A percentile compares a stretch with the other conserved stretches of the same genome.
Conservation (phyloP, 2,113 vertebrate genomes). For the Charadrius vociferus region DNA sequence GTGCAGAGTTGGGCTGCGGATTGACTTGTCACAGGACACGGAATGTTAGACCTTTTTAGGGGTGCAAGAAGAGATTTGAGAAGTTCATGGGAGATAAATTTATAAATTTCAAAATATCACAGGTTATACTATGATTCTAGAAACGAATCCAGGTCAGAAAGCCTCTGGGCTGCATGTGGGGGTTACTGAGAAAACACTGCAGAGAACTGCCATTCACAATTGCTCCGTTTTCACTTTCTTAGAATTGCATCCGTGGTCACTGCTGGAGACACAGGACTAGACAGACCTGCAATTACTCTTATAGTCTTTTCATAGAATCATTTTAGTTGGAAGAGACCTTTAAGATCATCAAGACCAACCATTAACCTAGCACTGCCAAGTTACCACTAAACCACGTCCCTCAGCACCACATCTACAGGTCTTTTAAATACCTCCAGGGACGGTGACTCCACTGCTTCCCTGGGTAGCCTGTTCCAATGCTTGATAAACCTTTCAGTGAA, state of each 20-base stretch:
- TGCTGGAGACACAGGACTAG: neutral
- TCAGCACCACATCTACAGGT: too few species aligned
- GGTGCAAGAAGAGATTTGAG: neutral
- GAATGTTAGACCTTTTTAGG: neutral
- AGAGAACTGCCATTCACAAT: neutral
- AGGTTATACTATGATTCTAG: neutral
- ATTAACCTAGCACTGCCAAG: too few species aligned
- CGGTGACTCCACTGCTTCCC: too few species aligned
- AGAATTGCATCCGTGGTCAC: neutral
- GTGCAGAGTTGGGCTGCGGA: neutral
- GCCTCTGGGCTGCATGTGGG: neutral
- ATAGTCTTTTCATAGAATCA: neutral
- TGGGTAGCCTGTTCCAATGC: too few species aligned
- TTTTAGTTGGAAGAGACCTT: too few species aligned
- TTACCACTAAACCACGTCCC: too few species aligned
- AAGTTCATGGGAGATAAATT: neutral
- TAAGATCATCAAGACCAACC: too few species aligned
- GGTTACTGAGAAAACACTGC: neutral
- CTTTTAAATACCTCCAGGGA: too few species aligned
- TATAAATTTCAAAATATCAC: neutral
- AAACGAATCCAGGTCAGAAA: neutral
- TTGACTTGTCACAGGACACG: neutral
- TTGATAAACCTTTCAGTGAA: too few species aligned
- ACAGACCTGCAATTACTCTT: neutral
- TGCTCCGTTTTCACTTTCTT: neutral